A percentile compares a stretch with the other conserved stretches of the same genome.
Evolutionary conservation across 2,888 invertebrate genomes (phyloP).

Genomic region (Trichacis sp.): DNA sequence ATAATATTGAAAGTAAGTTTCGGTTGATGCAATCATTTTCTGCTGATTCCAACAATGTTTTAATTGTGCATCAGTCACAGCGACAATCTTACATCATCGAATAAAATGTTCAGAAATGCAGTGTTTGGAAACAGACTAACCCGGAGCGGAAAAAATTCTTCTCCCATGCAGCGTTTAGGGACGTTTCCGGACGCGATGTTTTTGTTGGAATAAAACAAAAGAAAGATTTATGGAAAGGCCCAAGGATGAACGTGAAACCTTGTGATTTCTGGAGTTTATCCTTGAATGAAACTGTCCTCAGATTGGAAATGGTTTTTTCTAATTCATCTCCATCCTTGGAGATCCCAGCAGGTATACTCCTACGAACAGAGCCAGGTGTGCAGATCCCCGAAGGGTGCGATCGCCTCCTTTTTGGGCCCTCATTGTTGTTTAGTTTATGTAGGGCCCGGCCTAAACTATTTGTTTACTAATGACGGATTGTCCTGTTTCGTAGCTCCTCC

Average conservation of each 20-base stretch:
- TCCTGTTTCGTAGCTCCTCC: slow-evolving; percentile 46
- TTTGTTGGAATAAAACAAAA: background rate
- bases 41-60: too few species aligned
- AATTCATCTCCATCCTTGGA: slow-evolving; percentile 9
- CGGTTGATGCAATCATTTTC: too few species aligned
- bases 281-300: slow-evolving; percentile 13
- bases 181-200: background rate
- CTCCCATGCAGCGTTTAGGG: background rate
- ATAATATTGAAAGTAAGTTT: too few species aligned
- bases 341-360: slow-evolving; percentile 35
- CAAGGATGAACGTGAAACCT: background rate
- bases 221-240: background rate
- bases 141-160: too few species aligned
- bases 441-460: slow-evolving; percentile 59
- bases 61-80: too few species aligned
- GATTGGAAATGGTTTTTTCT: slow-evolving; percentile 11
- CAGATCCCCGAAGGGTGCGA: slow-evolving; percentile 46
- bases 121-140: too few species aligned
- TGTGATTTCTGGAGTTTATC: background rate
- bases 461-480: slow-evolving; percentile 65
- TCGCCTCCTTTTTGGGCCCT: slow-evolving; percentile 51
- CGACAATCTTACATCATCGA: too few species aligned
- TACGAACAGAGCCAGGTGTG: slow-evolving; percentile 51
- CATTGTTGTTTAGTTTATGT: slow-evolving; percentile 62
- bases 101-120: too few species aligned